Conservation (phyloP, 2,888 invertebrate genomes). For the Nomada fabriciana region DNA sequence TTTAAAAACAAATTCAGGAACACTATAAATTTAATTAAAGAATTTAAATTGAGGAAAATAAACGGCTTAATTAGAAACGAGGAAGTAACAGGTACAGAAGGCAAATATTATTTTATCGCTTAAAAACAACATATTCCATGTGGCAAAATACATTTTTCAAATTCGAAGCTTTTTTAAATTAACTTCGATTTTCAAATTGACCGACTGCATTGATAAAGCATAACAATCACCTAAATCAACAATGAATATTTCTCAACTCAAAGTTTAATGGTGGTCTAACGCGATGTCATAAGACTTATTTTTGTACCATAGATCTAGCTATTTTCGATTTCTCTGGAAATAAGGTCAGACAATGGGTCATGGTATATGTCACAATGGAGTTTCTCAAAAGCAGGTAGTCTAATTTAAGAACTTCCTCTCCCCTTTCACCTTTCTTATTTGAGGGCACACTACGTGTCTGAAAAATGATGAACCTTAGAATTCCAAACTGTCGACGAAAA, state of each 20-base stretch:
- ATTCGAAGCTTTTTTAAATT: too few species aligned
- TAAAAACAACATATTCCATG: neutral
- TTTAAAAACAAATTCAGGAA: too few species aligned
- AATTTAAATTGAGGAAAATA: too few species aligned
- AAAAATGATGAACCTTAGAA: too few species aligned
- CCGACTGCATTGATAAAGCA: neutral
- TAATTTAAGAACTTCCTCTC: too few species aligned
- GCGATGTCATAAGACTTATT: slow-evolving; percentile 33
- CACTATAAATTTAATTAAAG: too few species aligned
- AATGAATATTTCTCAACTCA: neutral
- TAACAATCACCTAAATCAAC: neutral
- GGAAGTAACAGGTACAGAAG: neutral
- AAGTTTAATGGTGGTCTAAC: neutral
- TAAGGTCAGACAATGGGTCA: slow-evolving; percentile 13
- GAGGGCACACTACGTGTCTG: too few species aligned
- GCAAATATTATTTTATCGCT: neutral
- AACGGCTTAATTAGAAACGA: neutral
- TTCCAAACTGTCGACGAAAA: too few species aligned
- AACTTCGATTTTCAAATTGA: neutral
- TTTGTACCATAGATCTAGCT: slow-evolving; percentile 38
- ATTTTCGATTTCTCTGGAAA: slow-evolving; percentile 27
- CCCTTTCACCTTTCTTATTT: too few species aligned
- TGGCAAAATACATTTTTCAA: neutral
- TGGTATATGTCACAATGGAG: too few species aligned
- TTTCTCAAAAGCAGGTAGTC: too few species aligned